These are phyloP conservation scores for Trichoplusia ni DNA, from an alignment of 1,140 invertebrate genomes.

Conservation along the genomic window DNA sequence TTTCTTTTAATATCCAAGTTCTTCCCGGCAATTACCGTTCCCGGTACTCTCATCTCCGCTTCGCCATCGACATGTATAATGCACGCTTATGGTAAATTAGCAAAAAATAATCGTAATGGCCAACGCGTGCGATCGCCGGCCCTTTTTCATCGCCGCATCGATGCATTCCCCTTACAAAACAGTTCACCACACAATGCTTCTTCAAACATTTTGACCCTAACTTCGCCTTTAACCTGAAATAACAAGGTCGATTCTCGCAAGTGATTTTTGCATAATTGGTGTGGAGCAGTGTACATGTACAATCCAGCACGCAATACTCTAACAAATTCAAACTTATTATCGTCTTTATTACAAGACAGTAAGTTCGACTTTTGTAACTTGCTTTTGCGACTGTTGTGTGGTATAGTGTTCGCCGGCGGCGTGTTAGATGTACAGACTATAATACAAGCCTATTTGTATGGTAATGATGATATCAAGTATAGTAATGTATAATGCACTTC, in stretches of 20 bases:
- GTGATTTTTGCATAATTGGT: too few species aligned
- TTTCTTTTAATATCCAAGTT: not conserved
- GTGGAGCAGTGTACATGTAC: too few species aligned
- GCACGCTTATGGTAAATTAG: constrained; percentile 75
- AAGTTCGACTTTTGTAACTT: too few species aligned
- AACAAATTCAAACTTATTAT: too few species aligned
- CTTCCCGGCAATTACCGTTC: constrained; percentile 53
- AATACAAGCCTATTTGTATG: constrained; percentile 9
- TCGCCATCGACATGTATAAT: constrained; percentile 60
- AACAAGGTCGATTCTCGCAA: too few species aligned
- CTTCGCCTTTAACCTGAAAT: too few species aligned
- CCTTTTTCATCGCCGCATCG: constrained; percentile 33
- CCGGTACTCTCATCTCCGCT: constrained; percentile 62
- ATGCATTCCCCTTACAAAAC: constrained; percentile 31
- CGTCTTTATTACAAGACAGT: too few species aligned
- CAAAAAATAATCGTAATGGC: constrained; percentile 70
- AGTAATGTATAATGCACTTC: not conserved
- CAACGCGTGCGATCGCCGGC: constrained; percentile 28
- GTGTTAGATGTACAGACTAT: constrained; percentile 12
- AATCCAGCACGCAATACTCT: too few species aligned
- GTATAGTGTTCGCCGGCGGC: too few species aligned
- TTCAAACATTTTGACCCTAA: too few species aligned
- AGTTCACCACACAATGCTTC: too few species aligned
- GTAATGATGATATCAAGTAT: constrained; percentile 14
- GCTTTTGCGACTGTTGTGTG: too few species aligned